Percentiles rank a stretch among this genome's conserved stretches.
phyloP scores from a whole-genome alignment of 2,113 vertebrate species.

The Donacobius atricapilla region DNA sequence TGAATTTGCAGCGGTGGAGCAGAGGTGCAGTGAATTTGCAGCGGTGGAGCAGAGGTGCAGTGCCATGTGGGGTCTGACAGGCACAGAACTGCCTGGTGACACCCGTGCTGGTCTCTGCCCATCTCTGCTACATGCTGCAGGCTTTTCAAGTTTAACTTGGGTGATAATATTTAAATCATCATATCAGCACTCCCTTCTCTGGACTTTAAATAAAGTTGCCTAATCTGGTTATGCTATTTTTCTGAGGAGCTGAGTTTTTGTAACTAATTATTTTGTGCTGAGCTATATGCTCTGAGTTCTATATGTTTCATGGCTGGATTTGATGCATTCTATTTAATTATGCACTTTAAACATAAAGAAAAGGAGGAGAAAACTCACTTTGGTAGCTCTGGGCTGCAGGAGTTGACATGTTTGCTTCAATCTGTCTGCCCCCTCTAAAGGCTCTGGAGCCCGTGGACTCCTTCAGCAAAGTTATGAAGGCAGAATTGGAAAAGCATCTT shows the following conservation, averaged over 20 bases:
- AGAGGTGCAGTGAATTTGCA: not conserved
- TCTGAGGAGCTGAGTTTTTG: not conserved
- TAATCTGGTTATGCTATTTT: not conserved
- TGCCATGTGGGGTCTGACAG: accelerated
- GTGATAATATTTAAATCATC: not conserved
- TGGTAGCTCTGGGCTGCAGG: not conserved
- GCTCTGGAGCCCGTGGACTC: not conserved
- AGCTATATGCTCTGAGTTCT: not conserved
- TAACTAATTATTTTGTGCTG: not conserved
- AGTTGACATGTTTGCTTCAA: not conserved
- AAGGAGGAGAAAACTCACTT: not conserved
- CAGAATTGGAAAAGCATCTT: not conserved
- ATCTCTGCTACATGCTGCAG: not conserved
- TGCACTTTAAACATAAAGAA: not conserved
- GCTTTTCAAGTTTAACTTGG: not conserved
- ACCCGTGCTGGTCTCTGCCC: accelerated
- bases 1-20: not conserved
- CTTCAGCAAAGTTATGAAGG: not conserved
- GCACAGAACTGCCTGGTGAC: accelerated
- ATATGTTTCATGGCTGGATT: not conserved
- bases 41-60: not conserved
- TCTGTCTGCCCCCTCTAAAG: not conserved
- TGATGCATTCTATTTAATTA: not conserved
- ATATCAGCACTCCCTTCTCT: not conserved
- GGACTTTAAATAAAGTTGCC: not conserved